Base-by-base conservation (phyloP, 2,888 invertebrate genomes). In the Theretra japonica region DNA sequence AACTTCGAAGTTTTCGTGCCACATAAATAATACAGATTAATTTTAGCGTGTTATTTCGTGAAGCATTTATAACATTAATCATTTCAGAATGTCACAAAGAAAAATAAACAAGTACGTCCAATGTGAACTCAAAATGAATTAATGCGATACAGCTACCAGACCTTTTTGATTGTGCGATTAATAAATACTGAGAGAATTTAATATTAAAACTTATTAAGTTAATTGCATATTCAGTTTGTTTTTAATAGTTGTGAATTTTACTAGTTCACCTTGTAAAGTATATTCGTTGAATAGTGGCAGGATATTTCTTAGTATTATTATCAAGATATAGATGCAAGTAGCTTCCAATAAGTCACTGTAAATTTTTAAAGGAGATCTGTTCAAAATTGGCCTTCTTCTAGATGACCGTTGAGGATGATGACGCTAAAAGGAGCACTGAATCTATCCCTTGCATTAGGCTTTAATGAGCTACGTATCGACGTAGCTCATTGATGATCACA, bases 61-160 rank as follows among this genome's bases (percentile, higher is more conserved):
- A 79, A 74, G 76, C 78, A 80, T 80, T 80, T 77, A 77, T 79
- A 75, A 81, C 82, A 85, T 83, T 80, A 82, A 84, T 84, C 84
- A 83, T 74, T 75, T 68, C 72, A 68, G 74, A 75, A 76, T 74
- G 75, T 74, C 77, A 77, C 79, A 79, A 78, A 80, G 80, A 75
- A 70, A 80, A 83, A 73, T 65, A 80, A 74, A 65, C 30, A 65
- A 65, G 53, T 71, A 57, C 62, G 74, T 77, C 76, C 69, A 69
- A 58, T 58, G 58, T 33, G 69, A 70, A 70, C 23, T 57, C 69
- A 41, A 58, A 70, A 70, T 70, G 57, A 70, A 70, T 70, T 58
- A 70, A 70, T 58, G 33, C 57, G 41, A 41, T 69, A 25, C 56
- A 8, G 56, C 56, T 69, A 69, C 53, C 53, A 69, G 53, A 53